Conservation (phyloP, 35 echinoderm and acorn worm genomes). For the Diadema setosum region DNA sequence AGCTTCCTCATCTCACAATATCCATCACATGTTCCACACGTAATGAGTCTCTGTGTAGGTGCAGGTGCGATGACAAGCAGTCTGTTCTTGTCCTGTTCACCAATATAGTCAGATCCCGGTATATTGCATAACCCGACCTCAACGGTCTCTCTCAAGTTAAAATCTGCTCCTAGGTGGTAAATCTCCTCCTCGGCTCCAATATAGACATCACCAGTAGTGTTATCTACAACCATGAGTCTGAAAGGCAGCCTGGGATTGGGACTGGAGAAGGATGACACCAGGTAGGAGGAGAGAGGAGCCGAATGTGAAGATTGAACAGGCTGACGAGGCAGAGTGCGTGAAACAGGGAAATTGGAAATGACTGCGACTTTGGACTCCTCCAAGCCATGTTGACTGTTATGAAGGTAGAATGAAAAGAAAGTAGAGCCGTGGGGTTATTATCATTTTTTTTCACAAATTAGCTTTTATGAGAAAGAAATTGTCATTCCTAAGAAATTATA, state of each 20-base stretch:
- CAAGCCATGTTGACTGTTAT: too few species aligned
- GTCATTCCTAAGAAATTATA: too few species aligned
- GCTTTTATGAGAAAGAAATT: too few species aligned
- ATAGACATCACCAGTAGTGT: conserved; percentile 5
- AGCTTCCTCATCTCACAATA: conserved; percentile 6
- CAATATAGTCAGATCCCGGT: too few species aligned
- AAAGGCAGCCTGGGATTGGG: neutral
- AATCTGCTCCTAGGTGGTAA: conserved; percentile 10
- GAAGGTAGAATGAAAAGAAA: too few species aligned
- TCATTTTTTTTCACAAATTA: too few species aligned
- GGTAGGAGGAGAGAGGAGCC: neutral
- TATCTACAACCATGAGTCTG: conserved; percentile 5
- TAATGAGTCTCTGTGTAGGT: neutral
- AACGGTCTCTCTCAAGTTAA: neutral
- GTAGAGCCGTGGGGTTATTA: too few species aligned
- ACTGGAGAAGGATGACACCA: neutral
- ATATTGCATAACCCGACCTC: neutral
- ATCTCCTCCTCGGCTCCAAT: conserved; percentile 5
- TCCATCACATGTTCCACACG: conserved; percentile 25
- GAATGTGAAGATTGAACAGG: neutral
- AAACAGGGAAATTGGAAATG: too few species aligned
- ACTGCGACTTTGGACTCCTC: too few species aligned
- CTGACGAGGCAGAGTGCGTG: too few species aligned
- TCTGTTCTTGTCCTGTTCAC: conserved; percentile 39
- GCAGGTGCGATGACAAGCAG: conserved; percentile 9